Evolutionary conservation across 1,140 invertebrate genomes (phyloP).

Genomic region (Eufriesea mexicana): DNA sequence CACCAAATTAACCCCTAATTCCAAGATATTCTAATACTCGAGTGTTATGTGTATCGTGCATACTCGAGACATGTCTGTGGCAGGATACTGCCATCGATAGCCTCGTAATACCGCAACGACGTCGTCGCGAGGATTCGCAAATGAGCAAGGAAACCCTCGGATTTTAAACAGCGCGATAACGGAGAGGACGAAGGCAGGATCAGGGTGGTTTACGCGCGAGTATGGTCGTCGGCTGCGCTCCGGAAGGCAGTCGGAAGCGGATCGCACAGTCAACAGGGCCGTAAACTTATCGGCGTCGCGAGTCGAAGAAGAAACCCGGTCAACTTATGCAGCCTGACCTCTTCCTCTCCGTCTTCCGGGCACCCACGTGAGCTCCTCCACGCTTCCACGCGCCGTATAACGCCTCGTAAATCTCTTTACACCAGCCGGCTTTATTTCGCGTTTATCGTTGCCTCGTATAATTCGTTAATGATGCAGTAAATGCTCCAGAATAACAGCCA

Average conservation of each 20-base stretch:
- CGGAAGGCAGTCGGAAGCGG: constrained; percentile 45
- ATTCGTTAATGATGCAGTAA: constrained; percentile 77
- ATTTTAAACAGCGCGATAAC: constrained; percentile 57
- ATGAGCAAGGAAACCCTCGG: constrained; percentile 29
- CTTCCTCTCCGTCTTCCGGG: neutral
- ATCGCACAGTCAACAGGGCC: constrained; percentile 48
- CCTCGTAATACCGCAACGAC: constrained; percentile 28
- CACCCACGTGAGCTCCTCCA: neutral
- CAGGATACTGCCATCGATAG: neutral
- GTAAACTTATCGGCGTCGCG: constrained; percentile 59
- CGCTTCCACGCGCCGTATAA: constrained; percentile 22
- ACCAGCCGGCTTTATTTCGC: constrained; percentile 71
- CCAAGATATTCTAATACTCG: neutral
- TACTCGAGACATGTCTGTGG: too few relatives aligned
- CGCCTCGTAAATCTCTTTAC: constrained; percentile 73
- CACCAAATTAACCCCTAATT: neutral
- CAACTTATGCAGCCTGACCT: constrained; percentile 16
- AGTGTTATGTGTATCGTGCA: neutral
- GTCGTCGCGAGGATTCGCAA: constrained; percentile 1
- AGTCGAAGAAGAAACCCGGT: constrained; percentile 46
- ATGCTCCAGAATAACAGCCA: constrained; percentile 69
- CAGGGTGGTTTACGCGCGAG: constrained; percentile 24
- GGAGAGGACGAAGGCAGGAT: constrained; percentile 5
- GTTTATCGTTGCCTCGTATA: constrained; percentile 77
- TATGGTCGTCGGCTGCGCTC: constrained; percentile 27